phyloP scores from a whole-genome alignment of 2,888 invertebrate species.

The Cinara cedri region DNA sequence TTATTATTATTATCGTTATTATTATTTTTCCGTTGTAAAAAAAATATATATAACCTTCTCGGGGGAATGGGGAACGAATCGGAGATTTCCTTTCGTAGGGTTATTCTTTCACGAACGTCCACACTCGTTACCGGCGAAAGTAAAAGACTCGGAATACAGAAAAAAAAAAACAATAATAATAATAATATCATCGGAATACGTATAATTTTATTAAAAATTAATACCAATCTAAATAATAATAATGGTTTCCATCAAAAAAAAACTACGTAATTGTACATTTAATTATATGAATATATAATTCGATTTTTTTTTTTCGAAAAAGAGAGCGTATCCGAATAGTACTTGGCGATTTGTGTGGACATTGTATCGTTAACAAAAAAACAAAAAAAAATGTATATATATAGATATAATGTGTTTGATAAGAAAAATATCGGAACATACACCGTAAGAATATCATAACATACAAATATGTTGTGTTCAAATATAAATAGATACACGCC shows the following conservation, averaged over 20 bases:
- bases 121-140: neutral
- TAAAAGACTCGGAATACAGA: constrained; percentile 5
- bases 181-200: too few species aligned
- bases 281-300: too few species aligned
- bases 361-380: neutral
- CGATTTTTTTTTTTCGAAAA: too few species aligned
- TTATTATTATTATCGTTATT: neutral
- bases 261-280: too few species aligned
- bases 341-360: too few species aligned
- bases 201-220: too few species aligned
- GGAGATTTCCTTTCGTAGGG: constrained; percentile 5
- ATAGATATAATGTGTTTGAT: neutral
- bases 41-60: constrained; percentile 44
- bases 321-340: neutral
- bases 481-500: too few species aligned
- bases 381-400: neutral
- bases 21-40: constrained; percentile 1
- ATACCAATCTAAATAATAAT: too few species aligned
- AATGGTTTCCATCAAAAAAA: constrained; percentile 2
- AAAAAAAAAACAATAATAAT: neutral
- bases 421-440: neutral
- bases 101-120: constrained; percentile 9
- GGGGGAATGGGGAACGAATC: constrained; percentile 52
- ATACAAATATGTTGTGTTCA: too few species aligned
- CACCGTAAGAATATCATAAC: too few species aligned